phyloP scores from a whole-genome alignment of 2,797 vertebrate genomes.

The Sebastes diaconus region DNA sequence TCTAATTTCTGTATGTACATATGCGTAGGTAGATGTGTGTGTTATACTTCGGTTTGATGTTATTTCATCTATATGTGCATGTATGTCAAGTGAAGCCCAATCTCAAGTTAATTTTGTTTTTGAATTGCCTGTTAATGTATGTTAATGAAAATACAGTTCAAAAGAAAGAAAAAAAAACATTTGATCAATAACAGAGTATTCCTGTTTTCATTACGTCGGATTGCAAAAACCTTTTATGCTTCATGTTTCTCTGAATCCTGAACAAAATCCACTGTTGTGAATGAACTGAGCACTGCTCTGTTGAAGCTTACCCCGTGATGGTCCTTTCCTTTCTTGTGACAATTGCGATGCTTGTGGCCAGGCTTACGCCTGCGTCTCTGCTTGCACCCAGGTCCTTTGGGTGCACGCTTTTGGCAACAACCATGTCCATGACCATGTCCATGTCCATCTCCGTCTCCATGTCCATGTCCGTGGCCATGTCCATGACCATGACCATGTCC shows the following conservation, averaged over 20 bases:
- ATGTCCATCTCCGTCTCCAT: accelerated
- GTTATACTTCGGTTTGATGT: neutral
- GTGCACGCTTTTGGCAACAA: neutral
- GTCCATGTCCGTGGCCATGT: accelerated
- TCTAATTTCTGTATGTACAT: neutral
- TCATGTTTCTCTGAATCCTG: neutral
- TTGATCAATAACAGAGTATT: neutral
- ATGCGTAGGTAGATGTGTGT: neutral
- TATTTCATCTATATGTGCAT: neutral
- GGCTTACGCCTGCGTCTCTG: neutral
- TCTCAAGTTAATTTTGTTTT: neutral
- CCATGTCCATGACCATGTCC: accelerated
- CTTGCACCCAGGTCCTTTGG: neutral
- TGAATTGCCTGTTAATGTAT: neutral
- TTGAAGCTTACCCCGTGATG: slow-evolving; percentile 36
- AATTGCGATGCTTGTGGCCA: slow-evolving; percentile 42
- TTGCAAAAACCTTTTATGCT: neutral
- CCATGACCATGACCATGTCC: accelerated
- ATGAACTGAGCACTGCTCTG: neutral
- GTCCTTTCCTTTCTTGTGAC: slow-evolving; percentile 56
- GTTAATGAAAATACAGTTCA: neutral
- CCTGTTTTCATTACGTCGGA: neutral
- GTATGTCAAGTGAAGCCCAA: neutral
- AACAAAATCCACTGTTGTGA: neutral
- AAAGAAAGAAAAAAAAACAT: neutral